phyloP scores from a whole-genome alignment of 2,113 vertebrate genomes.

The Grammomys dolichurus region DNA sequence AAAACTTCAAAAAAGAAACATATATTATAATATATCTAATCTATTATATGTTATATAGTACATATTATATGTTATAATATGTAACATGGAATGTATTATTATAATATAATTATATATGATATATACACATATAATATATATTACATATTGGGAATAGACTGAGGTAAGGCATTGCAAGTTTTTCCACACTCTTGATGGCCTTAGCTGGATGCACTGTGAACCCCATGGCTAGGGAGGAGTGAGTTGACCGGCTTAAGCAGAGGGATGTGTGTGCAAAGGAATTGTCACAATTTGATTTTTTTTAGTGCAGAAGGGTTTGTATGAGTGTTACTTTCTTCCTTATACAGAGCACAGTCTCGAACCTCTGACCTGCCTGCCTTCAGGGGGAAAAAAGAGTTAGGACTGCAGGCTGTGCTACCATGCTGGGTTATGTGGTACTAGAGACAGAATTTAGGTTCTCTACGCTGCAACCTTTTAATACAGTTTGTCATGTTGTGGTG shows the following conservation, averaged over 20 bases:
- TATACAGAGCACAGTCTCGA: background rate
- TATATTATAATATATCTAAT: background rate
- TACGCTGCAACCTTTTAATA: background rate
- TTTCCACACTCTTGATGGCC: background rate
- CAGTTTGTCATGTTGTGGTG: background rate
- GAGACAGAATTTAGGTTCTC: background rate
- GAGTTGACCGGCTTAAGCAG: background rate
- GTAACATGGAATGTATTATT: too few relatives aligned
- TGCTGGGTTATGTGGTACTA: background rate
- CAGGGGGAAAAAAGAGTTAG: background rate
- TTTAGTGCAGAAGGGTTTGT: background rate
- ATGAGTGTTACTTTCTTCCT: constrained; percentile 42
- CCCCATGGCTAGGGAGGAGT: background rate
- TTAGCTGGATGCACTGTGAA: background rate
- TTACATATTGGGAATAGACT: background rate
- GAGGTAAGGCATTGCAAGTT: background rate
- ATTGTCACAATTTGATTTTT: constrained; percentile 21
- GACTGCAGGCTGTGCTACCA: background rate
- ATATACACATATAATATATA: too few relatives aligned
- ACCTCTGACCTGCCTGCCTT: background rate
- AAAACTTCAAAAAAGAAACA: constrained; percentile 25
- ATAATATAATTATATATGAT: too few relatives aligned
- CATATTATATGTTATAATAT: too few relatives aligned
- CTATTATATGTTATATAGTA: background rate
- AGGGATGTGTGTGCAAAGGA: background rate